Percentiles rank a stretch among this genome's conserved stretches.
Conservation (phyloP, 2,888 invertebrate species). For the Stenotaenia linearis region DNA sequence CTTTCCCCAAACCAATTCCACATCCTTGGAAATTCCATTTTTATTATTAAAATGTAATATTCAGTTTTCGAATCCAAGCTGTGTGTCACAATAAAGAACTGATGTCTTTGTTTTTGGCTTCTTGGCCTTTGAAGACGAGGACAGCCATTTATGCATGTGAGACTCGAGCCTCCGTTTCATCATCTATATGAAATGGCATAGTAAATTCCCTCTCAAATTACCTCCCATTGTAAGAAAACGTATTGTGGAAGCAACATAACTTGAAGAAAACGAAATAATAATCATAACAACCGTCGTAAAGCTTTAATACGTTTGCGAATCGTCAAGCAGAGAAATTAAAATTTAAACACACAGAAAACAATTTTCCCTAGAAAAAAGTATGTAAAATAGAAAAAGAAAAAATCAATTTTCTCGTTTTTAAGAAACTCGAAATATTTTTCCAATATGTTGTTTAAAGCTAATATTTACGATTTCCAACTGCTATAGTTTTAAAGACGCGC, state of each 20-base stretch:
- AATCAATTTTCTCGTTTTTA: neutral
- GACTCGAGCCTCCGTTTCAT: neutral
- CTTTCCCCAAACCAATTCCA: neutral
- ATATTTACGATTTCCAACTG: neutral
- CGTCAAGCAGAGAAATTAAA: slow-evolving; percentile 2
- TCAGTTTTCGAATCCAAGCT: neutral
- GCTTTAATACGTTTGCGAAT: neutral
- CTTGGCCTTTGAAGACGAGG: slow-evolving; percentile 2
- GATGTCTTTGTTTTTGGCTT: neutral
- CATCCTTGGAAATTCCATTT: neutral
- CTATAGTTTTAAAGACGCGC: neutral
- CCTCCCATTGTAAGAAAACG: slow-evolving; percentile 10
- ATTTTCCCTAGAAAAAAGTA: neutral
- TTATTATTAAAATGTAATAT: neutral
- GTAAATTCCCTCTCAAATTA: slow-evolving; percentile 12
- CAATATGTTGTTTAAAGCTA: neutral
- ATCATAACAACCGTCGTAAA: slow-evolving; percentile 16
- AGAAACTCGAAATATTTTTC: neutral
- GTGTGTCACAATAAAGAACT: neutral
- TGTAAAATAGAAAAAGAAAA: neutral
- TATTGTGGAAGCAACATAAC: slow-evolving; percentile 3
- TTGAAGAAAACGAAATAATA: slow-evolving; percentile 24
- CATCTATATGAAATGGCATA: slow-evolving; percentile 13
- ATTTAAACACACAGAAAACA: neutral
- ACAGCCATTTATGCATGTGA: neutral